Percentiles rank a stretch among this genome's conserved stretches.
Evolutionary conservation across 2,113 vertebrate species (phyloP).

Genomic region (Pterocles burchelli): DNA sequence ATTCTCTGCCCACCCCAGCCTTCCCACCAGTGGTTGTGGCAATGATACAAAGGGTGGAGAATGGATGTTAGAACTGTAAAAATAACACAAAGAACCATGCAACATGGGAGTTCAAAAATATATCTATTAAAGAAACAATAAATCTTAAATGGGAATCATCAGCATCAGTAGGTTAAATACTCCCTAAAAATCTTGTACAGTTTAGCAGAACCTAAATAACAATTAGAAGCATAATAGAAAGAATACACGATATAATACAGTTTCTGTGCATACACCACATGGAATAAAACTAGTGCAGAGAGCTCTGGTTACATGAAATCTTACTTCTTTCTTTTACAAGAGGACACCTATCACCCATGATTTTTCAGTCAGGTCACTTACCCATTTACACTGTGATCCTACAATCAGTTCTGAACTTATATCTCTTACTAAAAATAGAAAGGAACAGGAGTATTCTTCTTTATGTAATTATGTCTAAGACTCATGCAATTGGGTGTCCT

Average conservation of each 20-base stretch:
- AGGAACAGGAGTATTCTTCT: not conserved
- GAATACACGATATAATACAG: not conserved
- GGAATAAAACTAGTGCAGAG: not conserved
- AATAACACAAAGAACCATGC: not conserved
- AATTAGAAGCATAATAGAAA: not conserved
- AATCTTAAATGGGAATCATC: not conserved
- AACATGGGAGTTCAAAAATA: not conserved
- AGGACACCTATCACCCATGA: not conserved
- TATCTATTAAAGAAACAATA: not conserved
- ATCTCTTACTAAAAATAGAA: not conserved
- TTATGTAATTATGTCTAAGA: not conserved
- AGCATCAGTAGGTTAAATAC: not conserved
- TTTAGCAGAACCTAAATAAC: not conserved
- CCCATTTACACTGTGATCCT: not conserved
- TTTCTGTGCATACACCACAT: not conserved
- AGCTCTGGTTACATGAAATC: not conserved
- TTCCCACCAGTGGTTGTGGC: not conserved
- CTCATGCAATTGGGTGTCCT: accelerated
- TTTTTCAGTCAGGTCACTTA: not conserved
- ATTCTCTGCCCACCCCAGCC: not conserved
- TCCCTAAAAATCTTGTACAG: not conserved
- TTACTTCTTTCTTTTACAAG: not conserved
- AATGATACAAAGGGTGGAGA: not conserved
- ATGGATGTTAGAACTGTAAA: not conserved
- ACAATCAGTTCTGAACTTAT: not conserved